Evolutionary conservation across 2,797 vertebrate genomes (phyloP), one percentile per base, ranked within the genome.

Genomic region (Aplochiton taeniatus): DNA sequence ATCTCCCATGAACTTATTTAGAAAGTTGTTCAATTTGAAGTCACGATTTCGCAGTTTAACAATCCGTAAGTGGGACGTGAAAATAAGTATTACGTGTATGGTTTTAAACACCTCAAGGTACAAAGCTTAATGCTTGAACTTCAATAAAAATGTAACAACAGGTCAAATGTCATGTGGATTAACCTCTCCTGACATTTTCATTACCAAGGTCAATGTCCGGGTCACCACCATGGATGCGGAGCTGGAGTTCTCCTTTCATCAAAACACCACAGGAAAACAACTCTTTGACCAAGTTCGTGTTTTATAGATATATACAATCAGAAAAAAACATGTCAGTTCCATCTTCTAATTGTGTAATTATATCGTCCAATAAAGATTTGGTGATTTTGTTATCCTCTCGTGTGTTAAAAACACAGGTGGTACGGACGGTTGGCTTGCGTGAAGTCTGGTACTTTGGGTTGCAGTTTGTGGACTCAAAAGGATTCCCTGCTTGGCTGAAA

Each of bases 371-470:
- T 31, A 31, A 31, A 31, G 31, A 3, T 31, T 31, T 31, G 3
- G 31, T 31, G 31, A 31, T 31, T n/a, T 52, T 11, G 11, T 20
- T 20, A 19, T 20, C 17, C 11, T 11, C 1, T 44, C 0, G 47
- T 12, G 20, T 48, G 13, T 50, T 50, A 5, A 31, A 31, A 31
- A 2, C 2, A 46, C 83, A 99, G 98, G 96, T 98, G 64, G 91
- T 95, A 59, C 95, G 95, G 85, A 99, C 98, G 12, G 94, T 99
- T 57, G 98, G 96, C 4, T 88, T 99, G 51, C 91, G 98, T 67
- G 98, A 99, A 82, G 85, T 92, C 4, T 99, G 98, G 98, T 99
- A 95, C 89, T 99, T 98, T 64, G 98, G 98, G 75, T 93, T 99
- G 67, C 96, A 97, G 86, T 98, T 95, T 41, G 73, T 88, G 9